Percentiles rank a stretch among this genome's conserved stretches.
Evolutionary conservation across 2,113 vertebrate species (phyloP).

Genomic region (Columba livia): DNA sequence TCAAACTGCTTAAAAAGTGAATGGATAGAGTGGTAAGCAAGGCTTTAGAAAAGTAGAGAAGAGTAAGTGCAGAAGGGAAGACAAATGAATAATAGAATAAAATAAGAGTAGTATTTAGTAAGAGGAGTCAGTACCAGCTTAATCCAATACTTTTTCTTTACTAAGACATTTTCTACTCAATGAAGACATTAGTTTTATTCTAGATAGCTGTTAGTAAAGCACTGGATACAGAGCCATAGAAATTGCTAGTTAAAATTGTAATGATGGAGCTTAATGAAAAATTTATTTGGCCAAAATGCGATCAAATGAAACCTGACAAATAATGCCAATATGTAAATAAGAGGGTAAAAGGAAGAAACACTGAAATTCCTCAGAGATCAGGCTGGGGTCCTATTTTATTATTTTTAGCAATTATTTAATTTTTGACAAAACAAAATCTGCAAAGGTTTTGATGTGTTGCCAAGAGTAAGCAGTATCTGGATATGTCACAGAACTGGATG

Average conservation of each 20-base stretch:
- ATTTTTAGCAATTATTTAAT: neutral
- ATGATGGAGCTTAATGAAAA: neutral
- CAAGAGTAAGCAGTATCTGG: neutral
- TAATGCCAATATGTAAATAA: neutral
- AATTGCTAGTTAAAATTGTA: neutral
- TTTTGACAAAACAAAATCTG: neutral
- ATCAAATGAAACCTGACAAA: neutral
- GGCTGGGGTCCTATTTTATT: neutral
- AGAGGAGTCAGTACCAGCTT: neutral
- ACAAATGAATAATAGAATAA: neutral
- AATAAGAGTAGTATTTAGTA: neutral
- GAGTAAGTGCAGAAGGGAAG: neutral
- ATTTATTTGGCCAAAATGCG: neutral
- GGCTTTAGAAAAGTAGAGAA: neutral
- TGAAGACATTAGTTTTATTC: neutral
- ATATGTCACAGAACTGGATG: neutral
- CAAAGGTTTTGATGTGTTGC: neutral
- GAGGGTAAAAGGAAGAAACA: neutral
- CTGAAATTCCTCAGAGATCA: neutral
- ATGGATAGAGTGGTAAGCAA: neutral
- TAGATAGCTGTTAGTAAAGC: neutral
- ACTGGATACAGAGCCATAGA: neutral
- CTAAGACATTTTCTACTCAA: neutral
- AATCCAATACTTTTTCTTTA: neutral
- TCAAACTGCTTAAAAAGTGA: neutral